These are phyloP conservation scores for Engraulis encrasicolus DNA, from an alignment of 2,113 vertebrate species.

Conservation along the genomic window DNA sequence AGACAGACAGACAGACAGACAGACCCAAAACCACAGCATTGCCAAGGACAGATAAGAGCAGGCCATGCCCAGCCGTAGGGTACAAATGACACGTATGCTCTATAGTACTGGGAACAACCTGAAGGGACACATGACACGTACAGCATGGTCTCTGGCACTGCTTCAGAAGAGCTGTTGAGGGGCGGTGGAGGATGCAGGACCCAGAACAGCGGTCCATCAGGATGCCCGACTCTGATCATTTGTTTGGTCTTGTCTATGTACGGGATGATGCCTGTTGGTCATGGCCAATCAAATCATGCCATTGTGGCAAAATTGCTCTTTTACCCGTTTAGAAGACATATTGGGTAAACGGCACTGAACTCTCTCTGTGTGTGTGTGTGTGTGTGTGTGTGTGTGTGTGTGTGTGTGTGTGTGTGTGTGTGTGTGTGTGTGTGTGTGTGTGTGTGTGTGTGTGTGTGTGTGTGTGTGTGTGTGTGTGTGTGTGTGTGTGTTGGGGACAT, in stretches of 20 bases:
- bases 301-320: not conserved
- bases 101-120: not conserved
- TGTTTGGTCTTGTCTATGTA: not conserved
- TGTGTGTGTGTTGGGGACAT: no score
- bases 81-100: not conserved
- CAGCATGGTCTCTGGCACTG: no score
- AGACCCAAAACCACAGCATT: not conserved
- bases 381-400: constrained; percentile 11
- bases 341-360: not conserved
- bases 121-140: no score
- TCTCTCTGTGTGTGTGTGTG: not conserved
- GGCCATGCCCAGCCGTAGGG: not conserved
- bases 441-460: not conserved
- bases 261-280: no score
- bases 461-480: not conserved
- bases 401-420: not conserved
- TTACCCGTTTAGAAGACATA: not conserved
- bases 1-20: not conserved
- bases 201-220: no score
- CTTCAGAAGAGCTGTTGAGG: no score
- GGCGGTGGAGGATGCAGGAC: no score
- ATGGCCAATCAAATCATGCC: not conserved
- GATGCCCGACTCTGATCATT: no score
- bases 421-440: not conserved
- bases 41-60: not conserved